A percentile compares a stretch with the other conserved stretches of the same genome.
Conservation (phyloP, 2,113 vertebrate genomes). For the Oostethus manadensis region DNA sequence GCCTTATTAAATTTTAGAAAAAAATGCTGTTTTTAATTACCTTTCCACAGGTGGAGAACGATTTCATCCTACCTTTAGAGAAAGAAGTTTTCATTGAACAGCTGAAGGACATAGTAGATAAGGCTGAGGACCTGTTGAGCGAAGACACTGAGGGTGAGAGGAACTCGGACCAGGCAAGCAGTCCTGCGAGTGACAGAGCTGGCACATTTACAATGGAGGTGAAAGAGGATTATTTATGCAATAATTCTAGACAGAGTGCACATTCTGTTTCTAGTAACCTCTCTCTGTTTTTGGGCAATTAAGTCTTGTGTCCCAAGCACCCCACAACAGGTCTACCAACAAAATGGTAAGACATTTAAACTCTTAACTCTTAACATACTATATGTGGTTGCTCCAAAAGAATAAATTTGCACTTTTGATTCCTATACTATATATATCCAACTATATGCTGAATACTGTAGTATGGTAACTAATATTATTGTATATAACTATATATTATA, state of each 20-base stretch:
- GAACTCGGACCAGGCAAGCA: conserved; percentile 75
- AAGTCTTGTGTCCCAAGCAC: conserved; percentile 66
- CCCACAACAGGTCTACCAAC: conserved; percentile 86
- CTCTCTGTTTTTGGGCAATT: conserved; percentile 44
- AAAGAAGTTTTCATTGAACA: conserved; percentile 96
- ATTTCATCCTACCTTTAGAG: conserved; percentile 90
- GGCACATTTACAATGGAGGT: conserved; percentile 73
- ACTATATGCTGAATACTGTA: too few relatives aligned
- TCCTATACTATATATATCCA: background rate
- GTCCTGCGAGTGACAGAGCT: conserved; percentile 73
- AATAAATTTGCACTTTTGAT: background rate
- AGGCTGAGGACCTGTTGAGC: conserved; percentile 94
- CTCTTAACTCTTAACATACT: background rate
- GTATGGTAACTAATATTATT: too few relatives aligned
- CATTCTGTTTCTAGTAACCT: conserved; percentile 5
- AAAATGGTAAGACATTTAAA: conserved; percentile 79
- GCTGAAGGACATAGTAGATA: conserved; percentile 97
- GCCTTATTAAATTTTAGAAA: background rate
- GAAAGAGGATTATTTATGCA: conserved; percentile 34
- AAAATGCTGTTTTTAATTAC: background rate
- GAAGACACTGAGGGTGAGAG: conserved; percentile 88
- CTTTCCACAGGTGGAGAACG: conserved; percentile 84
- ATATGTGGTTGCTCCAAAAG: background rate
- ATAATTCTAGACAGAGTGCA: background rate
- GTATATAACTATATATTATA: too few relatives aligned